Evolutionary conservation across 2,113 vertebrate species (phyloP).

Genomic region (Ciconia maguari): DNA sequence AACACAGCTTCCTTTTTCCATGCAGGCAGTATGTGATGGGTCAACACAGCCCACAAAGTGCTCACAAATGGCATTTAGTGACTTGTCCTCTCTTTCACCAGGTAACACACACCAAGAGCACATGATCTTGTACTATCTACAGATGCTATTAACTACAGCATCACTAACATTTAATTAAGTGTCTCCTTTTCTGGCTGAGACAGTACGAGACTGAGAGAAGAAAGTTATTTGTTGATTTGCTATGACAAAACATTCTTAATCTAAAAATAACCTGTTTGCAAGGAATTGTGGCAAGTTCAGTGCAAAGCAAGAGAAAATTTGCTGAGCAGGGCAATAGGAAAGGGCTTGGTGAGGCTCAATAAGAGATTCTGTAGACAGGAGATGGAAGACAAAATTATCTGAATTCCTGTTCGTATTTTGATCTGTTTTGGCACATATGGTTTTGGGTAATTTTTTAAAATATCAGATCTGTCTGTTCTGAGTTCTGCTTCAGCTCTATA

Average conservation of each 20-base stretch:
- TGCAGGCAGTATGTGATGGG: background rate
- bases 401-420: background rate
- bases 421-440: background rate
- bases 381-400: background rate
- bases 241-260: background rate
- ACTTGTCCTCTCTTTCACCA: background rate
- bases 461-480: background rate
- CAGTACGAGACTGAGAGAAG: fast-evolving
- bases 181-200: background rate
- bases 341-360: background rate
- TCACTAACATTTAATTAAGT: background rate
- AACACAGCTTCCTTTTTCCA: background rate
- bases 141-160: background rate
- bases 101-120: background rate
- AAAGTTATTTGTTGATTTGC: background rate
- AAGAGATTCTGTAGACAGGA: background rate
- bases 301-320: background rate
- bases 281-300: background rate
- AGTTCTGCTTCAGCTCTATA: background rate
- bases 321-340: background rate
- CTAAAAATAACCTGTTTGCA: background rate
- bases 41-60: background rate
- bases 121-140: background rate
- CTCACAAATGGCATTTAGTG: background rate
- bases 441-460: background rate